These are phyloP conservation scores for Collichthys lucidus DNA, from an alignment of 2,113 vertebrate species.

Conservation along the genomic window DNA sequence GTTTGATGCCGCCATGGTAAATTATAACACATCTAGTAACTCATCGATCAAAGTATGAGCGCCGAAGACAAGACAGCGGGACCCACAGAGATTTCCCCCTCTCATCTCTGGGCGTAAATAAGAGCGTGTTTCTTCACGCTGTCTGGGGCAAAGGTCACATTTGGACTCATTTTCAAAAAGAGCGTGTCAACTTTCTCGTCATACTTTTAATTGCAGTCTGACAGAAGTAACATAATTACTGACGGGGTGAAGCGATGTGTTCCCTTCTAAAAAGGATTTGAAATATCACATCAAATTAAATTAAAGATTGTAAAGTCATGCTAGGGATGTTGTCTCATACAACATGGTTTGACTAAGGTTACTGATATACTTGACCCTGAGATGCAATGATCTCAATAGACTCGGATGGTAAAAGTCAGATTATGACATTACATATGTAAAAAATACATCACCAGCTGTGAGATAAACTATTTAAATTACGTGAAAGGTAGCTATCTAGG, in stretches of 20 bases:
- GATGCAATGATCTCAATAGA: too few species aligned
- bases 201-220: constrained; percentile 13
- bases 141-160: constrained; percentile 23
- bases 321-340: too few species aligned
- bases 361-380: too few species aligned
- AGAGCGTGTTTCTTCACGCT: constrained; percentile 29
- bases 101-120: constrained; percentile 42
- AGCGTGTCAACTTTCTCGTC: not conserved
- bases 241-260: not conserved
- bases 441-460: not conserved
- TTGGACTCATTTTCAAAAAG: constrained; percentile 10
- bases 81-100: constrained; percentile 34
- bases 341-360: too few species aligned
- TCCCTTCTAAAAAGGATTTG: too few species aligned
- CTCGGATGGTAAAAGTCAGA: too few species aligned
- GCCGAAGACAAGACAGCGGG: constrained; percentile 29
- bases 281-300: too few species aligned
- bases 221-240: not conserved
- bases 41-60: constrained; percentile 59
- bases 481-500: not conserved
- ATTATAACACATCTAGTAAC: constrained; percentile 32
- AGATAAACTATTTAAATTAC: not conserved
- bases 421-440: too few species aligned
- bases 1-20: constrained; percentile 43
- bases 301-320: too few species aligned